Evolutionary conservation across 2,888 invertebrate species (phyloP).

Genomic region (Abrostola triplasia): DNA sequence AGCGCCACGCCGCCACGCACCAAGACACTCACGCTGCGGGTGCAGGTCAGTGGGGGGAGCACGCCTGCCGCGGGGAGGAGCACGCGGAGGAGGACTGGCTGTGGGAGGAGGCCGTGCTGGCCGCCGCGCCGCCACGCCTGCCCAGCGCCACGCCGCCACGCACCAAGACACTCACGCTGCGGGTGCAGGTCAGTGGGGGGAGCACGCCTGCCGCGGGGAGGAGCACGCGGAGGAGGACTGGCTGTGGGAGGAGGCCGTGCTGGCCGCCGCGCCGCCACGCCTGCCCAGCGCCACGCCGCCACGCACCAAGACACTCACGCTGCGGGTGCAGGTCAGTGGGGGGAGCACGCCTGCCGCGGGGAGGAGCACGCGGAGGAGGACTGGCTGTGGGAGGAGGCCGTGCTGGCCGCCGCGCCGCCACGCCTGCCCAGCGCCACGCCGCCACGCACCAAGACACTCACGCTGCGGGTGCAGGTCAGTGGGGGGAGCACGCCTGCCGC

Average conservation of each 20-base stretch:
- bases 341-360: conserved; percentile 59
- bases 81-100: conserved; percentile 67
- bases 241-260: conserved; percentile 71
- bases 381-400: conserved; percentile 75
- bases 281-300: conserved; percentile 17
- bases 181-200: conserved; percentile 5
- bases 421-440: conserved; percentile 6
- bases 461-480: conserved; percentile 18
- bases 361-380: conserved; percentile 43
- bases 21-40: conserved; percentile 60
- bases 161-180: conserved; percentile 59
- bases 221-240: conserved; percentile 59
- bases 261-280: conserved; percentile 11
- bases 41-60: not conserved
- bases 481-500: too few relatives aligned
- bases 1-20: conserved; percentile 27
- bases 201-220: conserved; percentile 59
- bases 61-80: conserved; percentile 61
- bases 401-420: conserved; percentile 25
- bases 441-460: conserved; percentile 61
- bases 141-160: conserved; percentile 27
- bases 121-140: conserved; percentile 6
- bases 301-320: conserved; percentile 60
- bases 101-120: conserved; percentile 65
- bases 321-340: conserved; percentile 16